Conservation (phyloP, 2,888 invertebrate genomes). For the Ophioninae sp. region DNA sequence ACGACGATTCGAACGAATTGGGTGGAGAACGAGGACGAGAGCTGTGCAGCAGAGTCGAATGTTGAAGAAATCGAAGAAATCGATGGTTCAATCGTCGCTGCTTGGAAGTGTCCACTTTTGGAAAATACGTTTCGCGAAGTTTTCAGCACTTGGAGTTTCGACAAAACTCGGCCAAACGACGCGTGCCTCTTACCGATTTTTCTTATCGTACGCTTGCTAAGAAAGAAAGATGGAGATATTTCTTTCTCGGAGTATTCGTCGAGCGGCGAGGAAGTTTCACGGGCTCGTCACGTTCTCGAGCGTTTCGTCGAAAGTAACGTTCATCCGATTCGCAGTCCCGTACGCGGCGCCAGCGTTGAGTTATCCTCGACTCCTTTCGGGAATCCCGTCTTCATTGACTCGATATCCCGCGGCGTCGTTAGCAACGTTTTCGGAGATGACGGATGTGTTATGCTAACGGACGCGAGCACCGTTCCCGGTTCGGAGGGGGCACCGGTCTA, state of each 20-base stretch:
- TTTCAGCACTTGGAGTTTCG: slow-evolving; percentile 83
- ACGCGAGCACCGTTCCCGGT: slow-evolving; percentile 84
- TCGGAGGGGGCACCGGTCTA: slow-evolving; percentile 85
- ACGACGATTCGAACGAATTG: slow-evolving; percentile 3
- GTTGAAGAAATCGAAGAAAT: slow-evolving; percentile 80
- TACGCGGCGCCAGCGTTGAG: slow-evolving; percentile 72
- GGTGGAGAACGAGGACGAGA: not conserved
- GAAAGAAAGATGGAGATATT: too few relatives aligned
- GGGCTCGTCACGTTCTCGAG: slow-evolving; percentile 59
- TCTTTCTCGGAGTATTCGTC: slow-evolving; percentile 13
- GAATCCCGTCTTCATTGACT: slow-evolving; percentile 83
- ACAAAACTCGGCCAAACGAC: slow-evolving; percentile 80
- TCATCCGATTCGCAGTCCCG: slow-evolving; percentile 40
- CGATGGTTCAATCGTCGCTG: slow-evolving; percentile 82
- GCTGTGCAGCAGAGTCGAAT: not conserved
- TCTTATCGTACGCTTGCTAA: slow-evolving; percentile 78
- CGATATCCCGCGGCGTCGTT: slow-evolving; percentile 83
- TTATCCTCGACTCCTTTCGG: slow-evolving; percentile 80
- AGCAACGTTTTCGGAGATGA: slow-evolving; percentile 83
- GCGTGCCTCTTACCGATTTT: slow-evolving; percentile 82
- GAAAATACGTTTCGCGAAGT: slow-evolving; percentile 82
- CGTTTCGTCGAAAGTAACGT: slow-evolving; percentile 57
- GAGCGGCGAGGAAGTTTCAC: slow-evolving; percentile 27
- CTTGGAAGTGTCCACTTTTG: slow-evolving; percentile 83
- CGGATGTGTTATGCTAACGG: slow-evolving; percentile 83